phyloP scores from a whole-genome alignment of 1,140 invertebrate species.

The Prorops nasuta region DNA sequence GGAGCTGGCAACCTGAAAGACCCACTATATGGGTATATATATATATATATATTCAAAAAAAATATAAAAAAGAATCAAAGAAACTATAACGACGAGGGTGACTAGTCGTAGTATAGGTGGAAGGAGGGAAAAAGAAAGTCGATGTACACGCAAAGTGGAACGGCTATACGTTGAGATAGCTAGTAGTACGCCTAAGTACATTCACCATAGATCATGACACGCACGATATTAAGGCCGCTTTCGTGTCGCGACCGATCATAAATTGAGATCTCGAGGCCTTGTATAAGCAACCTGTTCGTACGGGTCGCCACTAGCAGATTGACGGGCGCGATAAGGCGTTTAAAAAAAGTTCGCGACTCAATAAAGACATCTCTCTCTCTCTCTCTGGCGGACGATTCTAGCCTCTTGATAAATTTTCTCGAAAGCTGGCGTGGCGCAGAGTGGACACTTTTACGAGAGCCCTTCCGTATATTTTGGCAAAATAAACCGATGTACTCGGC shows the following conservation, averaged over 20 bases:
- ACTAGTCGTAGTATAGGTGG: too few species aligned
- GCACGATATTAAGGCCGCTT: constrained; percentile 16
- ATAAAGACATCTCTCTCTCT: background rate
- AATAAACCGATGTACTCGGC: too few species aligned
- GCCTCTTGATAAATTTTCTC: too few species aligned
- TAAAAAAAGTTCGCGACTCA: background rate
- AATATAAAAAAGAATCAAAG: too few species aligned
- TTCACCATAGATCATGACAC: constrained; percentile 29
- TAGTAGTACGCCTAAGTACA: constrained; percentile 26
- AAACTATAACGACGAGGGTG: too few species aligned
- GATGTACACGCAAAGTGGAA: background rate
- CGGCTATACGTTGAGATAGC: background rate
- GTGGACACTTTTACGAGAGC: too few species aligned
- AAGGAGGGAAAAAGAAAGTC: background rate
- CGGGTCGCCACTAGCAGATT: background rate
- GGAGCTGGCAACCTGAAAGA: too few species aligned
- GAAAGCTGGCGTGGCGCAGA: too few species aligned
- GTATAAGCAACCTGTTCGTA: constrained; percentile 1
- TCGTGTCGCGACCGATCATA: background rate
- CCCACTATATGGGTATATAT: too few species aligned
- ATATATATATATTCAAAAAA: too few species aligned
- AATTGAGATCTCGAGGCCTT: constrained; percentile 18
- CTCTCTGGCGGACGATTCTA: too few species aligned
- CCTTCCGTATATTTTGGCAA: too few species aligned
- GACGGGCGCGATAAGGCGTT: background rate